phyloP scores from a whole-genome alignment of 2,888 invertebrate genomes.

The Tetragonisca angustula region DNA sequence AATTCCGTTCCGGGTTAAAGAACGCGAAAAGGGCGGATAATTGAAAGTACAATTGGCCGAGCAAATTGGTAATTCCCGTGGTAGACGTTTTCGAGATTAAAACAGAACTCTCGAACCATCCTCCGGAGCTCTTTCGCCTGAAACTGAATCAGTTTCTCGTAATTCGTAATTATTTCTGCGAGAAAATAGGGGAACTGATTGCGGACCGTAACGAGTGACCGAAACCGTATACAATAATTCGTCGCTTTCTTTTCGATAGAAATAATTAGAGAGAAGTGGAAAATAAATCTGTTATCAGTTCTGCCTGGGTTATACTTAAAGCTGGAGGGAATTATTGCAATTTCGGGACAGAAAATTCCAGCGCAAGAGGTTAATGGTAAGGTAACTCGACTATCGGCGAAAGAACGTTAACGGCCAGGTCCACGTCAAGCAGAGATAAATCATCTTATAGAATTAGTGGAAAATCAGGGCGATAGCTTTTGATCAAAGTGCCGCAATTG shows the following conservation, averaged over 20 bases:
- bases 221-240: no score
- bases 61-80: background rate
- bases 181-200: no score
- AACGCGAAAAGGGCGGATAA: background rate
- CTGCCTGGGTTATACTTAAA: no score
- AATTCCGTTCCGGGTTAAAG: background rate
- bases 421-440: background rate
- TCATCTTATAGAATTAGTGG: background rate
- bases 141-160: background rate
- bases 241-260: no score
- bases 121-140: background rate
- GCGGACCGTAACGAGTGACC: no score
- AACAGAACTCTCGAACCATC: background rate
- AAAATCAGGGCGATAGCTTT: background rate
- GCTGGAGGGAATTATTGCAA: no score
- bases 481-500: constrained; percentile 32
- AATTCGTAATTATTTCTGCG: background rate
- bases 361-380: no score
- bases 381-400: no score
- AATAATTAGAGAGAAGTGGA: no score
- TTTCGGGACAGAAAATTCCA: no score
- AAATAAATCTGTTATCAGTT: no score
- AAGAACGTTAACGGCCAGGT: no score
- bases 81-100: background rate
- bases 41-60: background rate